phyloP scores from a whole-genome alignment of 2,797 vertebrate genomes.

The Paramormyrops hopkinsi region DNA sequence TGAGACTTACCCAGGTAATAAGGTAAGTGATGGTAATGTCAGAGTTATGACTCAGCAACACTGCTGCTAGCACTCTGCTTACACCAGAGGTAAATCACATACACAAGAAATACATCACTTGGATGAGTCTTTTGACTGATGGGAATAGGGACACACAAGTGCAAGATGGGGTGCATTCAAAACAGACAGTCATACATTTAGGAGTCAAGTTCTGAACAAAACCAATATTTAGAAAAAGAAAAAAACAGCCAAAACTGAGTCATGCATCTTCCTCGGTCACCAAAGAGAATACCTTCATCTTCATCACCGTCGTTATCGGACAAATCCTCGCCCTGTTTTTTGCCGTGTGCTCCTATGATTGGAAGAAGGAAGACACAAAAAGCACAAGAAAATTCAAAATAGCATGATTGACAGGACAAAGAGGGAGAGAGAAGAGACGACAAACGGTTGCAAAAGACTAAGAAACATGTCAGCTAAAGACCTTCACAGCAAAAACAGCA shows the following conservation, averaged over 20 bases:
- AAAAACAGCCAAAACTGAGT: slow-evolving; percentile 28
- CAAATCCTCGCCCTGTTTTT: slow-evolving; percentile 99
- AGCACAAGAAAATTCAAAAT: slow-evolving; percentile 84
- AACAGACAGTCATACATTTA: slow-evolving; percentile 16
- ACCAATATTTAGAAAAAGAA: slow-evolving; percentile 13
- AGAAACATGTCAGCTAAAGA: neutral
- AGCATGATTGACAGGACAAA: slow-evolving; percentile 66
- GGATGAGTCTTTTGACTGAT: slow-evolving; percentile 25
- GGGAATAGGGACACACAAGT: neutral
- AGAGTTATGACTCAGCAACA: slow-evolving; percentile 23
- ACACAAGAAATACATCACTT: slow-evolving; percentile 6
- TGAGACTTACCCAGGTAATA: slow-evolving; percentile 24
- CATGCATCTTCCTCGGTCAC: slow-evolving; percentile 76
- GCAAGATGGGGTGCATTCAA: slow-evolving; percentile 28
- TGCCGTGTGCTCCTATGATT: slow-evolving; percentile 93
- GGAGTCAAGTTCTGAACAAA: slow-evolving; percentile 3
- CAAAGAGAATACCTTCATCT: slow-evolving; percentile 98
- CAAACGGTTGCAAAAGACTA: slow-evolving; percentile 25
- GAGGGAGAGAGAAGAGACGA: slow-evolving; percentile 40
- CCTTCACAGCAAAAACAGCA: neutral
- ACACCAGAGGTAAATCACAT: slow-evolving; percentile 6
- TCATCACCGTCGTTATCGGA: slow-evolving; percentile 99
- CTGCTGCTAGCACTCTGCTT: slow-evolving; percentile 19
- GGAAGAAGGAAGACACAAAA: slow-evolving; percentile 83
- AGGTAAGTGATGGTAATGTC: slow-evolving; percentile 24